Evolutionary conservation across 2,797 vertebrate species (phyloP).

Genomic region (Takifugu ocellatus): DNA sequence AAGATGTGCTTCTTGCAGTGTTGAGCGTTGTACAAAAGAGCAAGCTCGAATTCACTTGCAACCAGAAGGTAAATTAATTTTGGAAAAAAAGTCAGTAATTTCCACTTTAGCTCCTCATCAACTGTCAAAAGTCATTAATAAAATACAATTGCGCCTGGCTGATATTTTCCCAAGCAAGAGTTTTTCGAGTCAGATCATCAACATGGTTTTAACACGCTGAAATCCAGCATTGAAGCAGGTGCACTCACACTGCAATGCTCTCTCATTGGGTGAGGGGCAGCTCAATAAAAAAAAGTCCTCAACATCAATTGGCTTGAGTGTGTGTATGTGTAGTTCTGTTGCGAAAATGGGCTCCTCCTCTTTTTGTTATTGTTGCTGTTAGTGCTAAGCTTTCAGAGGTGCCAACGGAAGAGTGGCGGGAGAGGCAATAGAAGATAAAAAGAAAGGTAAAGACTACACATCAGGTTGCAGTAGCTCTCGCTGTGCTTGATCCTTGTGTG

Average conservation of each 20-base stretch:
- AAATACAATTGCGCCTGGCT: background rate
- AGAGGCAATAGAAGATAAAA: conserved; percentile 23
- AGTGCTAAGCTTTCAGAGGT: conserved; percentile 73
- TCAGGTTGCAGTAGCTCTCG: conserved; percentile 31
- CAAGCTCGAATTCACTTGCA: conserved; percentile 23
- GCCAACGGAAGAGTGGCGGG: conserved; percentile 38
- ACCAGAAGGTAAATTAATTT: conserved; percentile 2
- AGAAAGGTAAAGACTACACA: conserved; percentile 24
- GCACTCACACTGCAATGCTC: conserved; percentile 70
- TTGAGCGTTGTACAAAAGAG: conserved; percentile 33
- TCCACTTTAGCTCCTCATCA: conserved; percentile 61
- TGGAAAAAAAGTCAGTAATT: conserved; percentile 38
- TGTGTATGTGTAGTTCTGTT: conserved; percentile 64
- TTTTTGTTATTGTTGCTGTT: conserved; percentile 49
- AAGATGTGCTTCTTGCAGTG: conserved; percentile 48
- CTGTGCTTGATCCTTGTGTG: conserved; percentile 16
- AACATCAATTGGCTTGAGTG: conserved; percentile 57
- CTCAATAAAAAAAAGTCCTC: conserved; percentile 65
- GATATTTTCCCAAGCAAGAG: conserved; percentile 32
- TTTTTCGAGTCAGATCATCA: conserved; percentile 55
- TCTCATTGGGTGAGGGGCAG: conserved; percentile 69
- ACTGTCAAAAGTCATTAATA: conserved; percentile 45
- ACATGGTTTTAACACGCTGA: conserved; percentile 65
- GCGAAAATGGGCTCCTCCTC: conserved; percentile 52
- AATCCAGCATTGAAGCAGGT: conserved; percentile 62